Evolutionary conservation across 35 echinoderm and acorn worm species (phyloP).

Genomic region (Lytechinus variegatus): DNA sequence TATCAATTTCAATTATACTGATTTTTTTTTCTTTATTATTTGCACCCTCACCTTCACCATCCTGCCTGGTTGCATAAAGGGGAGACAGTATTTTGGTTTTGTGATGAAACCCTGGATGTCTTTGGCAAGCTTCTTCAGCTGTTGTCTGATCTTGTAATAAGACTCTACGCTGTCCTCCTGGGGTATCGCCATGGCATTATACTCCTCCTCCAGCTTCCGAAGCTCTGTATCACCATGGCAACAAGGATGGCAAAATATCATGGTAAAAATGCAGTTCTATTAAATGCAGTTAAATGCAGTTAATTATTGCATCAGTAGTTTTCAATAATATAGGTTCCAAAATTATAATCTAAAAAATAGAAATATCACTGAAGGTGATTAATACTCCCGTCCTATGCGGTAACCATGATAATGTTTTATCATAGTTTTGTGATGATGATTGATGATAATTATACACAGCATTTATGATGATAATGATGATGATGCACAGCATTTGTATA

Average conservation of each 20-base stretch:
- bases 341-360: no score
- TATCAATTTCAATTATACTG: neutral
- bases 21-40: neutral
- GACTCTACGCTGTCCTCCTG: conserved; percentile 91
- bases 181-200: conserved; percentile 79
- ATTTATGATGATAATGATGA: no score
- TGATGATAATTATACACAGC: no score
- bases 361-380: no score
- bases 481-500: no score
- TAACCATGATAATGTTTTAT: no score
- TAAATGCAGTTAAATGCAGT: no score
- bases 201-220: conserved; percentile 80
- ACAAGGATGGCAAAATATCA: neutral
- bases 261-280: neutral
- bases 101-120: conserved; percentile 87
- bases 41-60: conserved; percentile 74
- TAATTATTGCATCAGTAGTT: no score
- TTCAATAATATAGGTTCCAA: no score
- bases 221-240: conserved; percentile 62
- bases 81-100: conserved; percentile 87
- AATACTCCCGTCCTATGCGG: no score
- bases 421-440: no score
- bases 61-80: conserved; percentile 96
- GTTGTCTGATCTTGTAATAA: conserved; percentile 95
- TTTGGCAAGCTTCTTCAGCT: conserved; percentile 79